A percentile compares a stretch with the other conserved stretches of the same genome.
phyloP scores from a whole-genome alignment of 2,797 vertebrate genomes.

The Anabas testudineus region DNA sequence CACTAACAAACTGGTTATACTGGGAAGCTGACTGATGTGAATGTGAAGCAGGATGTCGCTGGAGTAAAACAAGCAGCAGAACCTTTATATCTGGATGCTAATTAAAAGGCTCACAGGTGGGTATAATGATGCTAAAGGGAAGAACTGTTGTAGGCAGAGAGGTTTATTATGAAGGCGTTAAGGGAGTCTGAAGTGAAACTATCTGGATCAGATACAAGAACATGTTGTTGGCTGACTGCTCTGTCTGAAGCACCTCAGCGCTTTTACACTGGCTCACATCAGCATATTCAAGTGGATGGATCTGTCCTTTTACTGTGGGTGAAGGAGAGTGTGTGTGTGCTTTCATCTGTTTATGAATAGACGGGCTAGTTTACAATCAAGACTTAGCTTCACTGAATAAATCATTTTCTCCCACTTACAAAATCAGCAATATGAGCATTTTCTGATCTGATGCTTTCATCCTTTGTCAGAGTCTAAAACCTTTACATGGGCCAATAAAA shows the following conservation, averaged over 20 bases:
- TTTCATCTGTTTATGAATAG: background rate
- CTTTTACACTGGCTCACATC: conserved; percentile 10
- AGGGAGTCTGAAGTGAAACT: conserved; percentile 28
- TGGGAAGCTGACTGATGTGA: background rate
- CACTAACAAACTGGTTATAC: background rate
- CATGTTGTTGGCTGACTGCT: conserved; percentile 1
- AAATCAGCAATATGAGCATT: background rate
- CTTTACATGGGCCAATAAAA: background rate
- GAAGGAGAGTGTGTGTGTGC: background rate
- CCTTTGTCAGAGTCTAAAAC: background rate
- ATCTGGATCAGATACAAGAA: conserved; percentile 26
- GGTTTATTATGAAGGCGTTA: conserved; percentile 25
- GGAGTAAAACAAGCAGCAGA: background rate
- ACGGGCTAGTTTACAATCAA: conserved; percentile 1
- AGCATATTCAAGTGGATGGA: background rate
- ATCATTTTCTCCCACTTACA: background rate
- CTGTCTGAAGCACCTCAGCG: background rate
- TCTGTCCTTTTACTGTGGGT: background rate
- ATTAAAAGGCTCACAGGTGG: conserved; percentile 10
- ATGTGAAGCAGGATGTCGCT: background rate
- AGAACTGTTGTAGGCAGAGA: background rate
- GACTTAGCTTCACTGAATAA: background rate
- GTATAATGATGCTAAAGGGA: background rate
- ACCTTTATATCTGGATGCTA: background rate
- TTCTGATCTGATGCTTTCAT: too few species aligned